A percentile compares a stretch with the other conserved stretches of the same genome.
These are phyloP conservation scores for Microtus pennsylvanicus DNA, from an alignment of 2,113 vertebrate species.

Conservation along the genomic window DNA sequence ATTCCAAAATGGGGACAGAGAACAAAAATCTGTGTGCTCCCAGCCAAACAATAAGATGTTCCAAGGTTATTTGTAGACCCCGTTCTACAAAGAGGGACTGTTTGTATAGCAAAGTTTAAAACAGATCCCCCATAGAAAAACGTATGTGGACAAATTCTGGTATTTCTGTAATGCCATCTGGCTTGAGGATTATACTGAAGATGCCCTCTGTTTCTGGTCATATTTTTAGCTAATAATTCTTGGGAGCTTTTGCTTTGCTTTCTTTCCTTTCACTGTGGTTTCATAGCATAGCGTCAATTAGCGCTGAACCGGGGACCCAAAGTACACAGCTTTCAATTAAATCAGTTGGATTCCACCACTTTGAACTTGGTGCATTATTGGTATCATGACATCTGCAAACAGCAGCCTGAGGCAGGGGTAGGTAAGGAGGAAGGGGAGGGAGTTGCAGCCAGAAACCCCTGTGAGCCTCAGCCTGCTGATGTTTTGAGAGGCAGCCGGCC, in stretches of 20 bases:
- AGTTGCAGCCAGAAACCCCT: background rate
- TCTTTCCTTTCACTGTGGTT: background rate
- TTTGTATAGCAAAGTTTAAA: background rate
- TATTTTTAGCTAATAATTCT: background rate
- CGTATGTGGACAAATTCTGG: background rate
- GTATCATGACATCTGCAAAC: background rate
- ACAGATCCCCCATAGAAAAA: background rate
- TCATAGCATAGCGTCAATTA: background rate
- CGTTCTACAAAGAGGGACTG: background rate
- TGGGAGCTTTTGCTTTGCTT: background rate
- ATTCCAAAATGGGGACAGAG: background rate
- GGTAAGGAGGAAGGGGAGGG: background rate
- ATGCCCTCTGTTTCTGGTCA: background rate
- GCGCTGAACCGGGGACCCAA: background rate
- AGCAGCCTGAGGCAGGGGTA: background rate
- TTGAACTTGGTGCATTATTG: background rate
- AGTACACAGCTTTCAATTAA: slow-evolving; percentile 36
- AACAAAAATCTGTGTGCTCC: background rate
- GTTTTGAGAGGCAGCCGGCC: slow-evolving; percentile 34
- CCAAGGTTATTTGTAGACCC: background rate
- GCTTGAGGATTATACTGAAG: background rate
- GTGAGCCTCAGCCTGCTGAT: slow-evolving; percentile 58
- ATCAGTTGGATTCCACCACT: background rate
- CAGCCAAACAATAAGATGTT: slow-evolving; percentile 18
- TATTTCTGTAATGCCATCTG: background rate